Evolutionary conservation across 2,113 vertebrate genomes (phyloP), one percentile per base, ranked within the genome.

Genomic region (Vireo altiloquus): DNA sequence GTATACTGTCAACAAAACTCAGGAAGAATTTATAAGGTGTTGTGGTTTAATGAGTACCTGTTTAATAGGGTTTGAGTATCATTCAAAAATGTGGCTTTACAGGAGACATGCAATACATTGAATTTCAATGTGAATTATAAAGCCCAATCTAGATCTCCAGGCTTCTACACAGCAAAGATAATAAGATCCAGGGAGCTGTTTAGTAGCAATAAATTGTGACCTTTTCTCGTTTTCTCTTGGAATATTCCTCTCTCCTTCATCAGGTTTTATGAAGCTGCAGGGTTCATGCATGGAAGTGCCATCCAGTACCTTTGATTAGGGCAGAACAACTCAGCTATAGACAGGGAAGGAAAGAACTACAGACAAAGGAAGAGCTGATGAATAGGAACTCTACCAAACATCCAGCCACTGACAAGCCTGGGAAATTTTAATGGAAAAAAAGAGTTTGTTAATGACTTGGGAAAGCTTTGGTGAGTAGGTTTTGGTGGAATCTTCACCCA

Each of bases 21-120:
- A 85, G 77, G 71, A 89, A 90, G 89, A 90, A 88, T 96, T 65
- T 94, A 96, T 96, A 91, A 92, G 61, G 87, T 54, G 70, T 22
- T 90, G 81, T 59, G 82, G 59, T 78, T 95, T 96, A 96, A 97
- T 94, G 95, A 90, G 75, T 61, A 87, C 50, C 81, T 90, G 50
- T 77, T 96, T 96, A 96, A 96, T 93, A 93, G 74, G 74, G 84
- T 95, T 96, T 82, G 89, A 91, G 30, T 89, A 95, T 96, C 95
- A 90, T 89, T 95, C 91, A 91, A 89, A 93, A 95, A 31, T 37
- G 57, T 82, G 52, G 28, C 66, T 92, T 94, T 84, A 52, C 35
- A 85, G 44, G 46, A 96, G 87, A 74, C 64, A 70, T 70, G 78
- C 31, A 64, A 89, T 70, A 56, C 77, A 91, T 40, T 83, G 89